Evolutionary conservation across 2,113 vertebrate species (phyloP).

Genomic region (Ornithorhynchus anatinus): DNA sequence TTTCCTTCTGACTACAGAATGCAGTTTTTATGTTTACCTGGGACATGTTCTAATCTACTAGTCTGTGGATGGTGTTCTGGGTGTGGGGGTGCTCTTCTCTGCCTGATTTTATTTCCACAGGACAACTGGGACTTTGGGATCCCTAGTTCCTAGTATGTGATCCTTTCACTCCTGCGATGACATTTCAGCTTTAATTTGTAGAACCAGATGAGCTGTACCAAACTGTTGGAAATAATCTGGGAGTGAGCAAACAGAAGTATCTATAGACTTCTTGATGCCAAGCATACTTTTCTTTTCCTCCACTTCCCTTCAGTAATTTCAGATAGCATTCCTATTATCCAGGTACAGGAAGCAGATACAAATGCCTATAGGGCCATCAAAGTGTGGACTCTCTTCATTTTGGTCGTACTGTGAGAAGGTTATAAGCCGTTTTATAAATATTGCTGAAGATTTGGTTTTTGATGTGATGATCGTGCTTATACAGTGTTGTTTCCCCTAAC

Average conservation of each 20-base stretch:
- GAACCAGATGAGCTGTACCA: slow-evolving; percentile 1
- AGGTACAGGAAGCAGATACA: too few species aligned
- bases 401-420: too few species aligned
- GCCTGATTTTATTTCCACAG: slow-evolving; percentile 31
- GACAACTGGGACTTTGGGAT: background rate
- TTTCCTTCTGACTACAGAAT: slow-evolving; percentile 2
- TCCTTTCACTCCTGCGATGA: slow-evolving; percentile 3
- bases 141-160: slow-evolving; percentile 30
- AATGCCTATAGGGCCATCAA: too few species aligned
- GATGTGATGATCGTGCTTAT: too few species aligned
- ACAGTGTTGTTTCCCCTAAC: too few species aligned
- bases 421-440: too few species aligned
- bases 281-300: background rate
- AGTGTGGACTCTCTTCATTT: too few species aligned
- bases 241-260: slow-evolving; percentile 16
- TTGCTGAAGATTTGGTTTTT: too few species aligned
- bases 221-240: slow-evolving; percentile 31
- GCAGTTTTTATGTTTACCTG: background rate
- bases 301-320: background rate
- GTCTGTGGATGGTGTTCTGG: slow-evolving; percentile 9
- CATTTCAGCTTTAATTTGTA: slow-evolving; percentile 47
- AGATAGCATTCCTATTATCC: background rate
- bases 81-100: background rate
- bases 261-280: background rate
- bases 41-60: slow-evolving; percentile 11